These are phyloP conservation scores for Plumapathes pennacea DNA, from an alignment of 92 coral and sea anemone species.

Conservation along the genomic window DNA sequence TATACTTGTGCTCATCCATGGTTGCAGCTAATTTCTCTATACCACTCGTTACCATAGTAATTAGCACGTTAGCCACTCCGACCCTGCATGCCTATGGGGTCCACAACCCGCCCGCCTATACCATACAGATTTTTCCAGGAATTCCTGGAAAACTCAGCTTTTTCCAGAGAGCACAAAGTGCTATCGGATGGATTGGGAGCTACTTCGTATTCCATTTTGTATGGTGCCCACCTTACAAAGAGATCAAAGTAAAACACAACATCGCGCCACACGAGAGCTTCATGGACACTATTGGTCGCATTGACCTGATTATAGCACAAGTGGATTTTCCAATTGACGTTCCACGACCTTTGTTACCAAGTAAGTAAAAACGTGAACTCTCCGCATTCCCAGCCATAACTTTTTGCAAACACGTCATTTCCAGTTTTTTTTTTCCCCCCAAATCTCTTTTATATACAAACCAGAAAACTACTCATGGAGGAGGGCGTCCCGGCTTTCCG, in stretches of 20 bases:
- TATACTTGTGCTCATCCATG: constrained; percentile 41
- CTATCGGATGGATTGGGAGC: background rate
- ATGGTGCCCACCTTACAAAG: constrained; percentile 4
- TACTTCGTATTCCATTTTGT: background rate
- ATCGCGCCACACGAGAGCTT: constrained; percentile 37
- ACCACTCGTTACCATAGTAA: constrained; percentile 33
- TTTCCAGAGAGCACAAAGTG: constrained; percentile 28
- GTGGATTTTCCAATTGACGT: constrained; percentile 25
- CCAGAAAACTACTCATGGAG: no score
- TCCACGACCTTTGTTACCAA: constrained; percentile 35
- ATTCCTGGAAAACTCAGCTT: constrained; percentile 26
- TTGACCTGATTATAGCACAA: constrained; percentile 33
- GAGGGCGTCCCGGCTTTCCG: no score
- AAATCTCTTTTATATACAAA: no score
- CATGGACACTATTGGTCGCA: constrained; percentile 14
- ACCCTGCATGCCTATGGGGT: constrained; percentile 3
- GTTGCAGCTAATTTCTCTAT: constrained; percentile 41
- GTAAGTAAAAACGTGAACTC: no score
- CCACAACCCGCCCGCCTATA: constrained; percentile 25
- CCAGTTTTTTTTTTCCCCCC: no score
- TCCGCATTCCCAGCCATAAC: no score
- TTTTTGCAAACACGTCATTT: no score
- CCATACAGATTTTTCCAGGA: constrained; percentile 15
- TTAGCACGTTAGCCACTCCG: constrained; percentile 12
- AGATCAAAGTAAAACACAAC: constrained; percentile 19